Base-by-base conservation (phyloP, 2,888 invertebrate species). In the Brenthis daphne region DNA sequence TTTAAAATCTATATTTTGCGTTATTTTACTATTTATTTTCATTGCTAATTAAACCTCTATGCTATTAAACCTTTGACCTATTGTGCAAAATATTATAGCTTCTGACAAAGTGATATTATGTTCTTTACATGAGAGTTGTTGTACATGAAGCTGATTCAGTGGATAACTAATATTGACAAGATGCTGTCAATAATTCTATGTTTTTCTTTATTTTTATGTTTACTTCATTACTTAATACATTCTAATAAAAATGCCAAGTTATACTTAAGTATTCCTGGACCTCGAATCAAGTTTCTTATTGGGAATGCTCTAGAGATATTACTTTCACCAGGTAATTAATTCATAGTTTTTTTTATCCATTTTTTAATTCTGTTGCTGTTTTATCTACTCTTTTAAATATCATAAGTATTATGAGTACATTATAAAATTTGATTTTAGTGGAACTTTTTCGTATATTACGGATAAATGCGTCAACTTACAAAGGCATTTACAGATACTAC, bases 401-500 rank as follows among this genome's bases (percentile, higher is more conserved):
- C 37, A 43, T 2, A 43, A 11, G 37, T 43, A 43, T 11, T 43
- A 43, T 8, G 37, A 11, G 37, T 8, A 8, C 8, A 43, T 11
- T 43, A 43, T 43, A 43, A 43, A 43, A 11, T 43, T 43, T 11
- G 37, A 43, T 78, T 83, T 65, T 74, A 87, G 87, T 77, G 47
- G 77, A 80, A 65, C 53, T 84, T 3, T 93, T 81, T 79, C 77
- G 76, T 50, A 74, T 77, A 73, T 82, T 72, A 12, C 86, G 77
- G 70, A 61, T 74, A 57, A 75, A 55, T 24, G 81, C 82, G 1
- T 79, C 75, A 29, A 74, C 64, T 72, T 85, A 79, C 73, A 77
- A 83, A 8, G 80, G 82, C 13, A 82, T 87, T 58, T 85, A 83
- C 63, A 77, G 82, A 69, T 70, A 86, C 54, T 85, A 84, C 80